These are phyloP conservation scores for Epinephelus lanceolatus DNA, from an alignment of 2,113 vertebrate genomes.

Conservation along the genomic window DNA sequence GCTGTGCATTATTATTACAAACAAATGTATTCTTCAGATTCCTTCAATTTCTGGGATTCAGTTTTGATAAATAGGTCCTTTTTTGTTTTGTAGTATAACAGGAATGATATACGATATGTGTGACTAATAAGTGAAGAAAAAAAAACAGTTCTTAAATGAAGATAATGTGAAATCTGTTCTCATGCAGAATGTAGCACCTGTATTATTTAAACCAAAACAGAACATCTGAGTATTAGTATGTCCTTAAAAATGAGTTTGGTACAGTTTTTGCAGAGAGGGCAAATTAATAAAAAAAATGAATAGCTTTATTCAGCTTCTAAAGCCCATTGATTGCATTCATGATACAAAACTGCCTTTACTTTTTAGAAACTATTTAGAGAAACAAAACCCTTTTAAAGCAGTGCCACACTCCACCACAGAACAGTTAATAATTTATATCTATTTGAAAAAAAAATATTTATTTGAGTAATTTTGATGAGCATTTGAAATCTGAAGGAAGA, in stretches of 20 bases:
- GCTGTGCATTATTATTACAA: too few species aligned
- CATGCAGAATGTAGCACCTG: background rate
- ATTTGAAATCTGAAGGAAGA: background rate
- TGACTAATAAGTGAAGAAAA: background rate
- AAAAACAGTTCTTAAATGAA: background rate
- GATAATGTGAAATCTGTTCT: background rate
- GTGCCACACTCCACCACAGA: background rate
- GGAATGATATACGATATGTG: background rate
- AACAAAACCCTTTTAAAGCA: background rate
- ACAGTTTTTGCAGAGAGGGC: background rate
- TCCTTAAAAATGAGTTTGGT: background rate
- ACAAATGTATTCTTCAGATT: background rate
- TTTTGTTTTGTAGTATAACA: background rate
- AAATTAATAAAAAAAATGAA: background rate
- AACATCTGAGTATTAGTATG: background rate
- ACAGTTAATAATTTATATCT: background rate
- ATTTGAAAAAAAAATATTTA: too few species aligned
- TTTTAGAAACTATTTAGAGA: background rate
- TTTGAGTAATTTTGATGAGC: background rate
- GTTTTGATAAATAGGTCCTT: background rate
- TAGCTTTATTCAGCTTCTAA: background rate
- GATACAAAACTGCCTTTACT: background rate
- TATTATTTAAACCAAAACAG: background rate
- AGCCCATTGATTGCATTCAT: slow-evolving; percentile 6
- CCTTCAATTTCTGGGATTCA: background rate